These are phyloP conservation scores for Thripadectes ignobilis DNA, from an alignment of 2,797 vertebrate species.

Conservation along the genomic window DNA sequence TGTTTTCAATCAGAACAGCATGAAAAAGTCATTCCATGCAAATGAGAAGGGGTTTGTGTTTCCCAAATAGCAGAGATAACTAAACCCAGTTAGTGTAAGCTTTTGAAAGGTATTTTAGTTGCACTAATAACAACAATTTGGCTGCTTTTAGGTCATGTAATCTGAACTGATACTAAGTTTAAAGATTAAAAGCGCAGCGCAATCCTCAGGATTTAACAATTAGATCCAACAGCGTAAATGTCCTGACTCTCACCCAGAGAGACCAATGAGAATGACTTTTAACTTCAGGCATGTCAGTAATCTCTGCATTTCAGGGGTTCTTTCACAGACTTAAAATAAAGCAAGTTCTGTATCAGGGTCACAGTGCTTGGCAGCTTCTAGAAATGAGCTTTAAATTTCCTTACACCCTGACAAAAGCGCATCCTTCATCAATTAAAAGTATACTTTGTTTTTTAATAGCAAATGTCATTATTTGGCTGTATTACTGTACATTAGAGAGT, in stretches of 20 bases:
- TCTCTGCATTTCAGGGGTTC: not conserved
- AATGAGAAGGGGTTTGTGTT: not conserved
- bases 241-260: not conserved
- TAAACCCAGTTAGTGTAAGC: not conserved
- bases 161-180: conserved; percentile 3
- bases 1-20: conserved; percentile 8
- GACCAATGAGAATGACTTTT: not conserved
- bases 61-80: not conserved
- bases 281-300: not conserved
- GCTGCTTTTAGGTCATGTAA: conserved; percentile 2
- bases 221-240: conserved; percentile 13
- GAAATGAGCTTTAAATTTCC: not conserved
- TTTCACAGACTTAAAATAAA: not conserved
- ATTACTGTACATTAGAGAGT: not conserved
- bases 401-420: not conserved
- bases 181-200: conserved; percentile 20
- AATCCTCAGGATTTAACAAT: conserved; percentile 40
- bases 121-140: not conserved
- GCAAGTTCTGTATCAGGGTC: not conserved
- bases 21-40: not conserved
- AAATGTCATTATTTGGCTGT: not conserved
- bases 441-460: not conserved
- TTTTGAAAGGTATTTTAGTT: conserved; percentile 28
- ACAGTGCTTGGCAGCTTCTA: not conserved
- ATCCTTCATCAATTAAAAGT: not conserved